Evolutionary conservation across 2,888 invertebrate species (phyloP).

Genomic region (Harpagoxenus sublaevis): DNA sequence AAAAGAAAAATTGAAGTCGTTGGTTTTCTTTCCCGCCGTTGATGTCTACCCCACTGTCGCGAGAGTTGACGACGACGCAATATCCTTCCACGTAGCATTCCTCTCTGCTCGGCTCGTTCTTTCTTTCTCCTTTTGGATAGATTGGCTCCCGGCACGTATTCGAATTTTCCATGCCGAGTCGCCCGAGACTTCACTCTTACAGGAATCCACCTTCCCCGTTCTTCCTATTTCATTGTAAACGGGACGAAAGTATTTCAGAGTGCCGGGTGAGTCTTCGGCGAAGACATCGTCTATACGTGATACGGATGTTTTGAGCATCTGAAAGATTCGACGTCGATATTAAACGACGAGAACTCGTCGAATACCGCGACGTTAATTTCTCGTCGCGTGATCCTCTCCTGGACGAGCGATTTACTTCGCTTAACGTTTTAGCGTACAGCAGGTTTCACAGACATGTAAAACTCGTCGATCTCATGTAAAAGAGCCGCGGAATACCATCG

Average conservation of each 20-base stretch:
- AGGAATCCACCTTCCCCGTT: slow-evolving; percentile 15
- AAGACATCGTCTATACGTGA: slow-evolving; percentile 31
- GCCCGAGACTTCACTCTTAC: slow-evolving; percentile 53
- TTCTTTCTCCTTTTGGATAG: slow-evolving; percentile 57
- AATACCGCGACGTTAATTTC: slow-evolving; percentile 7
- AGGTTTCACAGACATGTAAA: background rate
- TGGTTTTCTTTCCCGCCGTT: slow-evolving; percentile 1
- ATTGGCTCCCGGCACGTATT: slow-evolving; percentile 71
- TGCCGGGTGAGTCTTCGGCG: background rate
- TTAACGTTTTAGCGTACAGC: background rate
- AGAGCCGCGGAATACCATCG: background rate
- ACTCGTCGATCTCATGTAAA: slow-evolving; percentile 13
- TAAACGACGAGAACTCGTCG: background rate
- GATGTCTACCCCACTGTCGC: slow-evolving; percentile 30
- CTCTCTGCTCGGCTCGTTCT: slow-evolving; percentile 18
- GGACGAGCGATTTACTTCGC: background rate
- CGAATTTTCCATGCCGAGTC: slow-evolving; percentile 63
- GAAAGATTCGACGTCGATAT: slow-evolving; percentile 35
- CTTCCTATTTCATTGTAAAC: slow-evolving; percentile 10
- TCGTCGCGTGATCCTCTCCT: background rate
- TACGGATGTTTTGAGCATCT: slow-evolving; percentile 10
- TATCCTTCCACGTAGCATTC: slow-evolving; percentile 69
- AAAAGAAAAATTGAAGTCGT: slow-evolving; percentile 28
- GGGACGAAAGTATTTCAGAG: slow-evolving; percentile 23
- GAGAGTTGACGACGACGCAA: slow-evolving; percentile 58